Conservation (phyloP, 2,888 invertebrate genomes). For the Tachina lurida region DNA sequence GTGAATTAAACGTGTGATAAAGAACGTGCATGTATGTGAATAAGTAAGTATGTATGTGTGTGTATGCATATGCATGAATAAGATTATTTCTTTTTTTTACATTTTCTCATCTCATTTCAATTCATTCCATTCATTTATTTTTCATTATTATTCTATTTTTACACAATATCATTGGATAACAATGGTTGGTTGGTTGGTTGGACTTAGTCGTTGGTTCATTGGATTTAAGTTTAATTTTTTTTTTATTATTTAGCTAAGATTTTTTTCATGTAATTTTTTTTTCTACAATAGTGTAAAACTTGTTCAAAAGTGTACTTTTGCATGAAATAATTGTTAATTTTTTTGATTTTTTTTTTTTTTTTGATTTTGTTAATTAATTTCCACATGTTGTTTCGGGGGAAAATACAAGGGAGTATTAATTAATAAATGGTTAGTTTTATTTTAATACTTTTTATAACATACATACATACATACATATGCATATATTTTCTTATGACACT, state of each 20-base stretch:
- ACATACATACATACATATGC: not conserved
- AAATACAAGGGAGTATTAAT: constrained; percentile 12
- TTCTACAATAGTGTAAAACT: constrained; percentile 32
- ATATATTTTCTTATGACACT: not conserved
- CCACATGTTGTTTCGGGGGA: constrained; percentile 1
- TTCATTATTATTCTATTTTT: constrained; percentile 60
- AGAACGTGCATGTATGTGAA: not conserved
- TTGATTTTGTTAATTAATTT: constrained; percentile 20
- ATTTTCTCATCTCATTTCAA: constrained; percentile 48
- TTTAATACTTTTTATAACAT: constrained; percentile 20
- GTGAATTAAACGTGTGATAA: constrained; percentile 40
- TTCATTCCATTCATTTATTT: constrained; percentile 64
- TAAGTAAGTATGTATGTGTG: not conserved
- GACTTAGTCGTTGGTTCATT: constrained; percentile 65
- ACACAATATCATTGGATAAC: constrained; percentile 70
- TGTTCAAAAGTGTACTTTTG: constrained; percentile 30
- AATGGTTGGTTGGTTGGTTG: constrained; percentile 53
- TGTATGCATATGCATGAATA: constrained; percentile 43
- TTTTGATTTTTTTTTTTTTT: constrained; percentile 35
- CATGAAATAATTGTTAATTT: constrained; percentile 49
- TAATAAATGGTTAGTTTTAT: constrained; percentile 53
- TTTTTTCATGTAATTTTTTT: constrained; percentile 37
- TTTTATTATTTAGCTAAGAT: constrained; percentile 33
- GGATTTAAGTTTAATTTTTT: constrained; percentile 61
- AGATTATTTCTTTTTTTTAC: constrained; percentile 47